phyloP scores from a whole-genome alignment of 2,797 vertebrate species.

The Furcifer pardalis region DNA sequence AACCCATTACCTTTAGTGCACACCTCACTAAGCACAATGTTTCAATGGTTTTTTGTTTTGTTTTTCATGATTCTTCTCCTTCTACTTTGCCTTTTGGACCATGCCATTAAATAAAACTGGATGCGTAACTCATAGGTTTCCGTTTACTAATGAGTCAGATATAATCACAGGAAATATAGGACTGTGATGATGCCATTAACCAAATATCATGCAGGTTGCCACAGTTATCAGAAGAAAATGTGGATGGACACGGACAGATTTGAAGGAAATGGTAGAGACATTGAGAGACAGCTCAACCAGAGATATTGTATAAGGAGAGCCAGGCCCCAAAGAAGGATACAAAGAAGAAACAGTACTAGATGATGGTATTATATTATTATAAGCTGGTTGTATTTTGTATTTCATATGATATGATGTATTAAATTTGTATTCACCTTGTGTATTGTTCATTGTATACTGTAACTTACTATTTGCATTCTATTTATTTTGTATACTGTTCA shows the following conservation, averaged over 20 bases:
- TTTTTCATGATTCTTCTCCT: neutral
- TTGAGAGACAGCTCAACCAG: no score
- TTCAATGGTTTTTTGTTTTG: neutral
- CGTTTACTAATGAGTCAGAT: neutral
- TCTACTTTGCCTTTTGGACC: neutral
- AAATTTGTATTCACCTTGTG: no score
- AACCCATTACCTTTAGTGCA: neutral
- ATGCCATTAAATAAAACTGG: neutral
- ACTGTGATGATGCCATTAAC: neutral
- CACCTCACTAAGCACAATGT: neutral
- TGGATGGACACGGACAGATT: no score
- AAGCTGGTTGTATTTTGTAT: no score
- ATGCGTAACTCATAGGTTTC: neutral
- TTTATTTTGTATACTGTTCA: no score
- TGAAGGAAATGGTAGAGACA: neutral
- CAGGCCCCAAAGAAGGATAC: no score
- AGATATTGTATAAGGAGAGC: no score
- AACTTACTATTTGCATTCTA: no score
- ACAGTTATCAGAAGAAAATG: neutral
- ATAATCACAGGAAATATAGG: neutral
- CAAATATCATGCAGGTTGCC: neutral
- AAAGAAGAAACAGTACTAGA: no score
- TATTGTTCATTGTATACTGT: no score
- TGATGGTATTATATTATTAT: no score
- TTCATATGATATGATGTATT: no score